A percentile compares a stretch with the other conserved stretches of the same genome.
Conservation (phyloP, 2,888 invertebrate species). For the Pseudolycoriella hygida region DNA sequence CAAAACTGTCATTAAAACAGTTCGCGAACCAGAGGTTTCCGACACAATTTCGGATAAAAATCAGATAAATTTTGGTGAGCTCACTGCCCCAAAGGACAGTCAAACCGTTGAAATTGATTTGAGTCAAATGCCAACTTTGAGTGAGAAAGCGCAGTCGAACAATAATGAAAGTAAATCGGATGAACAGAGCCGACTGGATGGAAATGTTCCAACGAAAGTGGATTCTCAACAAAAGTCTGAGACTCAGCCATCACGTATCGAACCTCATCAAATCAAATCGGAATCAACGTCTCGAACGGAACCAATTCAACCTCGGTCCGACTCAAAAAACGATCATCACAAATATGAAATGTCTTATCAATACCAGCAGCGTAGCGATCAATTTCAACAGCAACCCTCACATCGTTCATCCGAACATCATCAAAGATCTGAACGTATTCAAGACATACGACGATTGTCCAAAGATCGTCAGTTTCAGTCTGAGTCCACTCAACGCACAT, state of each 20-base stretch:
- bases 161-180: neutral
- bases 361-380: neutral
- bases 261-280: neutral
- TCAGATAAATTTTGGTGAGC: neutral
- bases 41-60: neutral
- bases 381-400: neutral
- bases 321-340: constrained; percentile 7
- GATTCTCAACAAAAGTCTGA: neutral
- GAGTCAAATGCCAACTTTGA: neutral
- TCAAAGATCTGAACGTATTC: neutral
- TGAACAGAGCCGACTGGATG: neutral
- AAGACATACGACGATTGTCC: neutral
- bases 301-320: neutral
- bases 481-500: constrained; percentile 2
- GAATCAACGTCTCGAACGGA: neutral
- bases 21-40: neutral
- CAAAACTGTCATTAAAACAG: constrained; percentile 5
- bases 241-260: neutral
- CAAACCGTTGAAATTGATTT: neutral
- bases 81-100: neutral
- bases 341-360: neutral
- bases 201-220: neutral
- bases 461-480: neutral
- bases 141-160: neutral
- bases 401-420: neutral